phyloP scores from a whole-genome alignment of 2,888 invertebrate species.

The Lasioglossum oenotherae region DNA sequence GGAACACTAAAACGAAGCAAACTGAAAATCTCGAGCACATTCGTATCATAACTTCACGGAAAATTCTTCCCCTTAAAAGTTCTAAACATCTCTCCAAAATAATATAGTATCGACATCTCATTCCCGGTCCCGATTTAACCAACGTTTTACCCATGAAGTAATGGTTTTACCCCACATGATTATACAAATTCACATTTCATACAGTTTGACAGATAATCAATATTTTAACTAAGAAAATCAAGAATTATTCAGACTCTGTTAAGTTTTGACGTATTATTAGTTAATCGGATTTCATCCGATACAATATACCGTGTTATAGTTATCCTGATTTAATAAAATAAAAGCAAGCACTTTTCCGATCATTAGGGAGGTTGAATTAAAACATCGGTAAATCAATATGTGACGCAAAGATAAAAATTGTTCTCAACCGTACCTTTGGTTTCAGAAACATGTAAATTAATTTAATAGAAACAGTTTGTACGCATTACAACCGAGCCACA shows the following conservation, averaged over 20 bases:
- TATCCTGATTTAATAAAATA: not conserved
- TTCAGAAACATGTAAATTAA: not conserved
- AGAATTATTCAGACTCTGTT: not conserved
- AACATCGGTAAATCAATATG: not conserved
- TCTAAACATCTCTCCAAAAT: conserved; percentile 3
- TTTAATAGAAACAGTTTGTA: not conserved
- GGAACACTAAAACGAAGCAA: conserved; percentile 43
- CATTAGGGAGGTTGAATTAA: no score
- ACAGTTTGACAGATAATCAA: not conserved
- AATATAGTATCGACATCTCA: not conserved
- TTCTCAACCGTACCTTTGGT: not conserved
- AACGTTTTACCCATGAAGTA: not conserved
- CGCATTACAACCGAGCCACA: not conserved
- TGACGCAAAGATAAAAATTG: not conserved
- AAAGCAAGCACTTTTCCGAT: not conserved
- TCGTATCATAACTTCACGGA: conserved; percentile 7
- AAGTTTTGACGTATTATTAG: no score
- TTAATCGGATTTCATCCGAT: no score
- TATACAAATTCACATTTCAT: not conserved
- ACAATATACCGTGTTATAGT: not conserved
- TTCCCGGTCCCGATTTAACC: not conserved
- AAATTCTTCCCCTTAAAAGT: conserved; percentile 6
- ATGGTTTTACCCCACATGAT: not conserved
- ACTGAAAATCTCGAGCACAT: conserved; percentile 22
- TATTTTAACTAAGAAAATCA: not conserved